phyloP scores from a whole-genome alignment of 2,888 invertebrate genomes.

The Cabera pusaria region DNA sequence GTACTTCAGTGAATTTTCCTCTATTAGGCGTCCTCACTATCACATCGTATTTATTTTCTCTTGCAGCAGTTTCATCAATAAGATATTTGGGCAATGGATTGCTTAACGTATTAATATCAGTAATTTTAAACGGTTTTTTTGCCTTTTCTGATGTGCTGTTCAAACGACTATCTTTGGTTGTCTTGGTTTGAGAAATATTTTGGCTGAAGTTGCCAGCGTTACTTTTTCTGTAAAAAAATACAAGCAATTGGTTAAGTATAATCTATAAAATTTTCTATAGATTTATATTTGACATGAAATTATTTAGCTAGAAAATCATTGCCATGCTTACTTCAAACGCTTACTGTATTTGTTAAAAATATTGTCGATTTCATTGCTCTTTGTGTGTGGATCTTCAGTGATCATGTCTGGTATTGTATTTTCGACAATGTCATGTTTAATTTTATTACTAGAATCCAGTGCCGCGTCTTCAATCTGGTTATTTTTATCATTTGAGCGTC shows the following conservation, averaged over 20 bases:
- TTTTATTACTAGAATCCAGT: conserved; percentile 3
- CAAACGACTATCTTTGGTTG: conserved; percentile 6
- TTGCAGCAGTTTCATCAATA: conserved; percentile 27
- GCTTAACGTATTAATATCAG: conserved; percentile 51
- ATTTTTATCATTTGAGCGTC: too few relatives aligned
- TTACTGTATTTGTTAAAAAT: conserved; percentile 59
- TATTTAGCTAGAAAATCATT: too few relatives aligned
- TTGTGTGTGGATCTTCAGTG: conserved; percentile 3
- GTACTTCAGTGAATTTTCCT: background rate
- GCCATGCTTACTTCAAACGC: conserved; percentile 51
- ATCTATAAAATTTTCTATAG: too few relatives aligned
- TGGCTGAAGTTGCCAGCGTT: conserved; percentile 7
- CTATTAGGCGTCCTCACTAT: background rate
- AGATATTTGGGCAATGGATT: conserved; percentile 40
- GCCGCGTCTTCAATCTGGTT: too few relatives aligned
- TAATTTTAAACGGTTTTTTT: conserved; percentile 60
- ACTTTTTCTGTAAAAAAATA: conserved; percentile 36
- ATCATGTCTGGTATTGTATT: conserved; percentile 1
- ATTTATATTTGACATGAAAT: too few relatives aligned
- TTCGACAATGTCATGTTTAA: background rate
- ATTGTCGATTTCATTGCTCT: conserved; percentile 37
- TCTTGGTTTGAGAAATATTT: conserved; percentile 11
- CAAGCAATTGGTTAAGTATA: too few relatives aligned
- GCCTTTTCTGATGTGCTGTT: conserved; percentile 30
- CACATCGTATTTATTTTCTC: too few relatives aligned